Base-by-base conservation (phyloP, 2,888 invertebrate genomes). In the Hipparchia sbordonii region DNA sequence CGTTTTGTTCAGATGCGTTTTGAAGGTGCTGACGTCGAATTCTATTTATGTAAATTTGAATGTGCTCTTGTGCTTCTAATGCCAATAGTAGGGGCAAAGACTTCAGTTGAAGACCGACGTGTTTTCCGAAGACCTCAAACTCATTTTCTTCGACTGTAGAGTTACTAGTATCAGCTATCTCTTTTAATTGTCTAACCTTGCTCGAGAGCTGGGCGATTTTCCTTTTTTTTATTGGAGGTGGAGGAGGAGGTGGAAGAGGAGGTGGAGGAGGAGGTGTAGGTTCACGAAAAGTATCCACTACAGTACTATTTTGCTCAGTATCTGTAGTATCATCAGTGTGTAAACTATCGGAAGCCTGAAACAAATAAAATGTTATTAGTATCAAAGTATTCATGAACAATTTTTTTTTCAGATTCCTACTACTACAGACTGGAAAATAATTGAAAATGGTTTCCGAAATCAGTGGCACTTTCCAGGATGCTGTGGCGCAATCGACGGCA, bases 41-140 rank as follows among this genome's bases (percentile, higher is more conserved):
- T 74, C 72, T 76, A 77, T 79, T 77, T 69, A 79, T 67, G 70
- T 78, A 77, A 73, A 77, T 70, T 77, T 79, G 75, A 77, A 78
- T 79, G 74, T 78, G 74, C 71, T 78, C 77, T 73, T 79, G 78
- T 76, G 77, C 76, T 74, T 75, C 74, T 77, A 76, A 75, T 75
- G 72, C 73, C 75, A 75, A 75, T 74, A 77, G 76, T 77, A 77
- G 74, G 72, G 75, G 76, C 70, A 78, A 78, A 71, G 66, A 70
- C 74, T 74, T 77, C 74, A 78, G 78, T 78, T 79, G 77, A 77
- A 79, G 77, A 77, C 76, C 77, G 72, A 78, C 78, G 78, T 81
- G 78, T 79, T 79, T 79, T 72, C 79, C 78, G 75, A 80, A 81
- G 62, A 80, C 73, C 65, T 79, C 80, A 74, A 79, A 79, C 79